phyloP scores from a whole-genome alignment of 37 sponge, comb jelly and placozoan genomes.

The Tethya wilhelma region DNA sequence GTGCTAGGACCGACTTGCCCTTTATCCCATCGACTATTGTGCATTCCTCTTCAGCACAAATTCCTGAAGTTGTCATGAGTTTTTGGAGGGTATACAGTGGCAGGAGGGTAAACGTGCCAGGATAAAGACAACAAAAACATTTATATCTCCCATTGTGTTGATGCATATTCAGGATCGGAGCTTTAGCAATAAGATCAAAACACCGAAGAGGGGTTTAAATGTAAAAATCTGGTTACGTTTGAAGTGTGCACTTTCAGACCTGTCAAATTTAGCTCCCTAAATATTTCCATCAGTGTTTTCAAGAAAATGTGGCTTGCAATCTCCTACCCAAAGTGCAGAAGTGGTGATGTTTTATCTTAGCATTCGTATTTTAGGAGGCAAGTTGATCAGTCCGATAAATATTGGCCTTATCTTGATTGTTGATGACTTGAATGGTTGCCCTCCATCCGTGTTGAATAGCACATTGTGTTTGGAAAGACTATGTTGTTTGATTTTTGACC shows the following conservation, averaged over 20 bases:
- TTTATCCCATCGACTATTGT: neutral
- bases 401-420: neutral
- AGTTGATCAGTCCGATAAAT: neutral
- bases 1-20: neutral
- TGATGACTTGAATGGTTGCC: neutral
- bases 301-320: neutral
- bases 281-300: neutral
- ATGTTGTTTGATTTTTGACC: neutral
- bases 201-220: slow-evolving; percentile 9
- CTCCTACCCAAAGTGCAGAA: neutral
- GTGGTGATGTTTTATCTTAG: slow-evolving; percentile 1
- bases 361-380: slow-evolving; percentile 2
- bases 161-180: slow-evolving; percentile 2
- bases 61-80: neutral
- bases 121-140: neutral
- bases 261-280: neutral
- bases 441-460: slow-evolving; percentile 9
- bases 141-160: slow-evolving; percentile 15
- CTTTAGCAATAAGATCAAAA: slow-evolving; percentile 12
- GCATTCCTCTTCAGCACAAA: neutral
- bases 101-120: neutral
- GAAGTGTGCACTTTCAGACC: neutral
- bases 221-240: neutral
- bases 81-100: neutral
- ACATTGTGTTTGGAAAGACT: neutral